Conservation (phyloP, 2,888 invertebrate genomes). For the Noctua pronuba region DNA sequence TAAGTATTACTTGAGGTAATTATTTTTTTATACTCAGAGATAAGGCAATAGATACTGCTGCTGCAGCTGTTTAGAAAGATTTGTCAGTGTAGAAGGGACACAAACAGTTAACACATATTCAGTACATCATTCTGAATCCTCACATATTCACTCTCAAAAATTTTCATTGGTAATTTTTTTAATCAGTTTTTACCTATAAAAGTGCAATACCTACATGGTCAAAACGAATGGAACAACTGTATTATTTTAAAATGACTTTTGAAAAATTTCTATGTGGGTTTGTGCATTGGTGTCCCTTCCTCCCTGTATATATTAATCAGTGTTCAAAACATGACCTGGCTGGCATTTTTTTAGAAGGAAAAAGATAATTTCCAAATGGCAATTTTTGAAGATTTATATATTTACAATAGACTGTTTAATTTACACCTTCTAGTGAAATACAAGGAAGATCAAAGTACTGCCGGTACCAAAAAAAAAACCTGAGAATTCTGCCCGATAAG, state of each 20-base stretch:
- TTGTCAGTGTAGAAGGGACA: not conserved
- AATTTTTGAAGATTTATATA: not conserved
- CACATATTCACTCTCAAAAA: too few species aligned
- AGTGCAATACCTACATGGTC: not conserved
- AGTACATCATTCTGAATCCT: not conserved
- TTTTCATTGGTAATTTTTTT: not conserved
- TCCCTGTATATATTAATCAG: not conserved
- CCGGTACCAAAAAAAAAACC: not conserved
- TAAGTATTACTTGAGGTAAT: constrained; percentile 9
- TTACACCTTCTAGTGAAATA: not conserved
- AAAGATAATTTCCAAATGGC: not conserved
- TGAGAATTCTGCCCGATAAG: not conserved
- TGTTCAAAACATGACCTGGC: not conserved
- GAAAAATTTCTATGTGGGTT: too few species aligned
- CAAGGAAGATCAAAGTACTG: not conserved
- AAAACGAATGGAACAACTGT: not conserved
- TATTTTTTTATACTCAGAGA: constrained; percentile 22
- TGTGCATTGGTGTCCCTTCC: not conserved
- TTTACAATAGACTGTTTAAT: not conserved
- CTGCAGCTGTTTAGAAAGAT: constrained; percentile 29
- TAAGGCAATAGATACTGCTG: not conserved
- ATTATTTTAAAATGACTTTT: too few species aligned
- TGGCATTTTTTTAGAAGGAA: not conserved
- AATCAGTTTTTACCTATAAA: not conserved
- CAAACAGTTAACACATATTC: not conserved